Evolutionary conservation across 2,797 vertebrate genomes (phyloP).

Genomic region (Phoebastria nigripes): DNA sequence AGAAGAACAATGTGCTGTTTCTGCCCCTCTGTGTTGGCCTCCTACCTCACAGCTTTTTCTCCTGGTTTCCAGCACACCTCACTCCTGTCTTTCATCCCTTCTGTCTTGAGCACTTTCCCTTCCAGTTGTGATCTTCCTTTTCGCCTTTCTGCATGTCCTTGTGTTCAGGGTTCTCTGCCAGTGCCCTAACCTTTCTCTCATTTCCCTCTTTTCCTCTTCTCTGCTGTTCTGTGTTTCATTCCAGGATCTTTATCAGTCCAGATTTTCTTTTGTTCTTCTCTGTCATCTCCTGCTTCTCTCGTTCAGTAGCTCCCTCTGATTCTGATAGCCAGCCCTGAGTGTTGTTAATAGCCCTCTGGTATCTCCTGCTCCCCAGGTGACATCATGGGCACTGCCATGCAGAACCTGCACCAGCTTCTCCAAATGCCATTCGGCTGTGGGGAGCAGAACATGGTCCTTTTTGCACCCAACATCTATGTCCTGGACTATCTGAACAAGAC

Average conservation of each 20-base stretch:
- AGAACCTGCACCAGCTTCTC: constrained; percentile 84
- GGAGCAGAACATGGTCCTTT: constrained; percentile 90
- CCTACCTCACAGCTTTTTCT: not conserved
- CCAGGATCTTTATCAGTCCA: not conserved
- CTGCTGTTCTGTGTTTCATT: not conserved
- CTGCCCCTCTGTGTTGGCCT: not conserved
- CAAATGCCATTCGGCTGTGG: constrained; percentile 88
- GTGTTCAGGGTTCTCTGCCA: not conserved
- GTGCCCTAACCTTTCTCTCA: not conserved
- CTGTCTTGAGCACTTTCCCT: not conserved
- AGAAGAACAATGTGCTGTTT: not conserved
- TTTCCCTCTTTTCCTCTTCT: not conserved
- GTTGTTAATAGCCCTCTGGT: not conserved
- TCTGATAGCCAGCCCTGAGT: not conserved
- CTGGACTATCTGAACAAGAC: constrained; percentile 86
- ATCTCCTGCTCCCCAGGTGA: constrained; percentile 76
- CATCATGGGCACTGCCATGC: constrained; percentile 82
- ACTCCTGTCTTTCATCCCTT: not conserved
- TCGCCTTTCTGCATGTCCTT: not conserved
- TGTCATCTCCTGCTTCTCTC: not conserved
- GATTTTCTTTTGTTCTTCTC: not conserved
- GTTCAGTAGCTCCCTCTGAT: not conserved
- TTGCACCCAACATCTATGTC: constrained; percentile 89
- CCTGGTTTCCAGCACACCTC: not conserved
- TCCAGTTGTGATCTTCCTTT: not conserved